Evolutionary conservation across 2,888 invertebrate species (phyloP).

Genomic region (Campaea margaritaria): DNA sequence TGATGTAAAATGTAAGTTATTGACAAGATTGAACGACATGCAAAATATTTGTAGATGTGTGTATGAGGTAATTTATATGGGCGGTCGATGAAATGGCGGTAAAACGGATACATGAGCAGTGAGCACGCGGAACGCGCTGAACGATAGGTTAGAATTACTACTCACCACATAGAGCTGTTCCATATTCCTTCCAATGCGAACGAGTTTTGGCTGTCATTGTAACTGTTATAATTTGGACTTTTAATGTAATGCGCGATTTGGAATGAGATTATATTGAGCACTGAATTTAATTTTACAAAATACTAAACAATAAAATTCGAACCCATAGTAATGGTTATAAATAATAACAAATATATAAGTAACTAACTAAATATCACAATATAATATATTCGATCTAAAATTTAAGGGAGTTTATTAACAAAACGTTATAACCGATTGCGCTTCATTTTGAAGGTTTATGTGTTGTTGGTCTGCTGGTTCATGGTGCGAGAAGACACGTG

Average conservation of each 20-base stretch:
- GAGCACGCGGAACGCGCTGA: conserved; percentile 45
- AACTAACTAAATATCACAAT: conserved; percentile 85
- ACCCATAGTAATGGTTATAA: conserved; percentile 79
- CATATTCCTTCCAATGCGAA: conserved; percentile 85
- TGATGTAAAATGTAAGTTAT: conserved; percentile 16
- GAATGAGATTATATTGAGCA: conserved; percentile 85
- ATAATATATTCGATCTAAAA: conserved; percentile 82
- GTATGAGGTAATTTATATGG: conserved; percentile 30
- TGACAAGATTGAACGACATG: conserved; percentile 13
- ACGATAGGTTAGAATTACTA: conserved; percentile 73
- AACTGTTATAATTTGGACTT: conserved; percentile 64
- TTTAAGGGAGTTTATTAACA: conserved; percentile 74
- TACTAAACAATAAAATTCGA: conserved; percentile 72
- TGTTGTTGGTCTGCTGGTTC: conserved; percentile 82
- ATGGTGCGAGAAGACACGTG: conserved; percentile 76
- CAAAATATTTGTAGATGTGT: conserved; percentile 4
- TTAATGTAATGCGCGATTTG: conserved; percentile 74
- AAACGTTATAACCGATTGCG: conserved; percentile 84
- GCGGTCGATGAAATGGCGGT: conserved; percentile 34
- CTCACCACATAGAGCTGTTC: conserved; percentile 84
- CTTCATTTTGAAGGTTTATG: conserved; percentile 85
- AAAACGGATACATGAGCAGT: conserved; percentile 59
- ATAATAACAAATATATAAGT: conserved; percentile 74
- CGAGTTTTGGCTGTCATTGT: conserved; percentile 83
- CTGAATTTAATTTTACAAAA: conserved; percentile 72